phyloP scores from a whole-genome alignment of 2,113 vertebrate species.

The Chloebia gouldiae region DNA sequence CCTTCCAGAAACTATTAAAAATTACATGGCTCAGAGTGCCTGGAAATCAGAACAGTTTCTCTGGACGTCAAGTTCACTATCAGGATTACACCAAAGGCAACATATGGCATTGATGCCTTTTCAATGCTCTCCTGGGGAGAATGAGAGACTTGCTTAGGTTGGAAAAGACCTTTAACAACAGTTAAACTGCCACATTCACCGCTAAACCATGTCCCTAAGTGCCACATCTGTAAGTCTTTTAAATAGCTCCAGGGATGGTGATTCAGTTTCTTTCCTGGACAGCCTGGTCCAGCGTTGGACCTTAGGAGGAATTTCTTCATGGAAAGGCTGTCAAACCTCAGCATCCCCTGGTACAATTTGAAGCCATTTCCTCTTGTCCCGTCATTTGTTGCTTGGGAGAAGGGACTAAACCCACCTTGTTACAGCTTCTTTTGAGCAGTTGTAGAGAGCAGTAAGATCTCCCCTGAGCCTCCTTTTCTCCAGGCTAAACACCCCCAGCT shows the following conservation, averaged over 20 bases:
- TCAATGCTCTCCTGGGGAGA: background rate
- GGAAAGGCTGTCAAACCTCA: background rate
- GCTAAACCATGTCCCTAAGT: background rate
- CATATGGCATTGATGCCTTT: accelerated
- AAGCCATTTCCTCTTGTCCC: background rate
- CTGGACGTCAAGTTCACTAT: background rate
- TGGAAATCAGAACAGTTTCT: background rate
- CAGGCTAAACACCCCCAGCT: background rate
- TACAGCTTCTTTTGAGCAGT: background rate
- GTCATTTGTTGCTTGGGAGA: background rate
- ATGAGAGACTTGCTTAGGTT: background rate
- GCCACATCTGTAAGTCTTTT: background rate
- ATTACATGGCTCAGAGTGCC: accelerated
- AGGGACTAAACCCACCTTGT: background rate
- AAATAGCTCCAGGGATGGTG: background rate
- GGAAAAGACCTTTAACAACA: background rate
- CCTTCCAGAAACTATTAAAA: background rate
- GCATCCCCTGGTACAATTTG: background rate
- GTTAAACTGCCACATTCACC: background rate
- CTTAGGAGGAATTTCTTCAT: too few species aligned
- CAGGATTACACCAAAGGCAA: background rate
- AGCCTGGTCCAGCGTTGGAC: background rate
- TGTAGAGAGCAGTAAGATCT: background rate
- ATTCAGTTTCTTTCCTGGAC: background rate
- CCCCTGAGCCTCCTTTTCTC: background rate